Evolutionary conservation across 2,888 invertebrate species (phyloP).

Genomic region (Pemphredon lugubris): DNA sequence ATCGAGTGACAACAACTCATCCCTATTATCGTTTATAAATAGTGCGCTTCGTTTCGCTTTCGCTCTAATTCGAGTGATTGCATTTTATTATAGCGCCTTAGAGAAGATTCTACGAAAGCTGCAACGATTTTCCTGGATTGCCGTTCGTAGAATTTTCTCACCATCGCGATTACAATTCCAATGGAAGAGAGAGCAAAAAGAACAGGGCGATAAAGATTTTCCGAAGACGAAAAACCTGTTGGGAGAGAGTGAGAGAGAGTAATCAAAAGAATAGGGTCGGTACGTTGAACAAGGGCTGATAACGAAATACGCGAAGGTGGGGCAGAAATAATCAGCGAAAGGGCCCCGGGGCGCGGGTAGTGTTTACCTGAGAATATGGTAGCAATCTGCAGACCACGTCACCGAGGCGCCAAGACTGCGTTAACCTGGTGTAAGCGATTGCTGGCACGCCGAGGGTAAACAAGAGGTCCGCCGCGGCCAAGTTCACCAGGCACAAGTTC

Average conservation of each 20-base stretch:
- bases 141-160: no score
- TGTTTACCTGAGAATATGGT: constrained; percentile 84
- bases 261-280: no score
- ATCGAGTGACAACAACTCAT: constrained; percentile 36
- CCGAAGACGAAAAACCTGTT: no score
- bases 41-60: constrained; percentile 2
- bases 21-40: constrained; percentile 23
- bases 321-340: no score
- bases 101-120: not conserved
- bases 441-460: constrained; percentile 83
- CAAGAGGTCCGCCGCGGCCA: constrained; percentile 86
- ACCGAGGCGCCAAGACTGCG: constrained; percentile 82
- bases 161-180: no score
- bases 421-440: constrained; percentile 82
- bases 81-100: constrained; percentile 1
- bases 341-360: no score
- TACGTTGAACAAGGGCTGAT: no score
- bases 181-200: no score
- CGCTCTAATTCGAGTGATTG: constrained; percentile 15
- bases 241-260: no score
- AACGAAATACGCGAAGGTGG: no score
- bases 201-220: no score
- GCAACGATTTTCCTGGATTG: no score
- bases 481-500: constrained; percentile 83
- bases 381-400: constrained; percentile 82